Evolutionary conservation across 2,888 invertebrate species (phyloP).

Genomic region (Scrobipalpa atriplicella): DNA sequence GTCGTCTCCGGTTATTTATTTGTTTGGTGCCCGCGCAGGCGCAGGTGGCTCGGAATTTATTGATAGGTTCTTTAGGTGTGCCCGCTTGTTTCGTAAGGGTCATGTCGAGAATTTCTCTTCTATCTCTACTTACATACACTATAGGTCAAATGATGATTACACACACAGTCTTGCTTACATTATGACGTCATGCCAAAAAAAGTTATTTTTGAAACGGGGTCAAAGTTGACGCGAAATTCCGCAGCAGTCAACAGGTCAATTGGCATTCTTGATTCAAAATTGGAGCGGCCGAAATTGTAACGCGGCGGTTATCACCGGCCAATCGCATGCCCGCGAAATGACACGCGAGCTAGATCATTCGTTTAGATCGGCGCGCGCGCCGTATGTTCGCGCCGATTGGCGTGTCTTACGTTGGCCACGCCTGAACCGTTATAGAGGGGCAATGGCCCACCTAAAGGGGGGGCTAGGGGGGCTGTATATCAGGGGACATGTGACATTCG

Average conservation of each 20-base stretch:
- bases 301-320: conserved; percentile 63
- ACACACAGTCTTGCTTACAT: neutral
- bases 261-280: conserved; percentile 44
- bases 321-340: conserved; percentile 77
- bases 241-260: conserved; percentile 50
- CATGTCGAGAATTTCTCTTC: conserved; percentile 25
- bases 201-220: conserved; percentile 46
- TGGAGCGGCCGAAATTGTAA: conserved; percentile 68
- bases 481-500: conserved; percentile 72
- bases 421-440: conserved; percentile 81
- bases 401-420: conserved; percentile 71
- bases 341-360: conserved; percentile 79
- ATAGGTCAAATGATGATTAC: neutral
- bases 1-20: conserved; percentile 62
- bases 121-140: neutral
- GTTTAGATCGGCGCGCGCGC: conserved; percentile 72
- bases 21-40: conserved; percentile 54
- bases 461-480: conserved; percentile 65
- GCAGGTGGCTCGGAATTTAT: conserved; percentile 60
- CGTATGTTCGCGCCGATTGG: conserved; percentile 71
- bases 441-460: conserved; percentile 73
- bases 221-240: conserved; percentile 52
- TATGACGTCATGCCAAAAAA: conserved; percentile 28
- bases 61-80: conserved; percentile 41
- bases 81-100: conserved; percentile 25